Conservation (phyloP, 2,888 invertebrate genomes). For the Tanytarsus gracilentus region DNA sequence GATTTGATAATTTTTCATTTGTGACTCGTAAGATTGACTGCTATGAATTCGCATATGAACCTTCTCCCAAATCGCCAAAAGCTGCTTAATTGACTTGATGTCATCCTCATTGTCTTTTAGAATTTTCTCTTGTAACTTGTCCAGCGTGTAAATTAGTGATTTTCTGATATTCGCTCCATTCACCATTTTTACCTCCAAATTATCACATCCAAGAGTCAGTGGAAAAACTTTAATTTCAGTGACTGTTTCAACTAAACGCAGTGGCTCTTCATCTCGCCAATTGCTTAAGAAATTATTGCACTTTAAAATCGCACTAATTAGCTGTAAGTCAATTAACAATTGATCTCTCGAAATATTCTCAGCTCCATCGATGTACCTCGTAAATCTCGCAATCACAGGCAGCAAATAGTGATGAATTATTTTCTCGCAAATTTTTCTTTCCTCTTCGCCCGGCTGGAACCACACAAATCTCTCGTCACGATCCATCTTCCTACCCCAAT, state of each 20-base stretch:
- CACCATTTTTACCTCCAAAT: slow-evolving; percentile 46
- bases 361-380: slow-evolving; percentile 48
- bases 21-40: slow-evolving; percentile 46
- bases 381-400: slow-evolving; percentile 53
- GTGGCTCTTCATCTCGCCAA: slow-evolving; percentile 55
- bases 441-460: slow-evolving; percentile 65
- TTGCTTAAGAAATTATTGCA: slow-evolving; percentile 58
- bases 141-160: slow-evolving; percentile 51
- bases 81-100: slow-evolving; percentile 58
- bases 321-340: slow-evolving; percentile 55
- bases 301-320: slow-evolving; percentile 56
- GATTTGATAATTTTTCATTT: slow-evolving; percentile 57
- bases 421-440: slow-evolving; percentile 56
- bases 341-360: slow-evolving; percentile 54
- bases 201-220: slow-evolving; percentile 44
- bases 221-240: slow-evolving; percentile 33
- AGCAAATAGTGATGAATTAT: slow-evolving; percentile 57
- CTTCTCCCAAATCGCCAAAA: slow-evolving; percentile 44
- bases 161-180: slow-evolving; percentile 63
- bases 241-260: slow-evolving; percentile 30
- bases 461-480: slow-evolving; percentile 60
- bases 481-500: slow-evolving; percentile 60
- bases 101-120: slow-evolving; percentile 64
- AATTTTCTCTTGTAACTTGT: slow-evolving; percentile 55
- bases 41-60: slow-evolving; percentile 30